These are phyloP conservation scores for Ophion costatus DNA, from an alignment of 2,888 invertebrate species.

Conservation along the genomic window DNA sequence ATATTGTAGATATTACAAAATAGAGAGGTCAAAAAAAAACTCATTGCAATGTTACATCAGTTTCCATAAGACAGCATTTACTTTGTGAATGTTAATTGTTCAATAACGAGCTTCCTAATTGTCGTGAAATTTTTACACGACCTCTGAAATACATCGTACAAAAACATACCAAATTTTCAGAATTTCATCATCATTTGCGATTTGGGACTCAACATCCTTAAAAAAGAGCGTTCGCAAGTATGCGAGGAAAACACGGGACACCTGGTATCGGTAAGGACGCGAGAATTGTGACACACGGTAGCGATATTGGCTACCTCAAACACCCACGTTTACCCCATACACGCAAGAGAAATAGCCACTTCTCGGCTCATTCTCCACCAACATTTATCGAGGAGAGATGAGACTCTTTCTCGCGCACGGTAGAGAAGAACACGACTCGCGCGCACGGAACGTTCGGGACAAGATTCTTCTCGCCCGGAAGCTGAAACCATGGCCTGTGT, in stretches of 20 bases:
- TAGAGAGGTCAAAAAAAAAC: no score
- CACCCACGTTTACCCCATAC: slow-evolving; percentile 58
- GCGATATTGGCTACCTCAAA: slow-evolving; percentile 51
- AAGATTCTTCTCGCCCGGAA: slow-evolving; percentile 52
- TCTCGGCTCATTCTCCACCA: slow-evolving; percentile 52
- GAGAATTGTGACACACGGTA: slow-evolving; percentile 31
- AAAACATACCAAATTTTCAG: no score
- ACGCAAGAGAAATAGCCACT: slow-evolving; percentile 57
- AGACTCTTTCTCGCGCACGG: slow-evolving; percentile 26
- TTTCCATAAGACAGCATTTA: no score
- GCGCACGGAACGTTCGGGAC: slow-evolving; percentile 30
- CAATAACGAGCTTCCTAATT: no score
- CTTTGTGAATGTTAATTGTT: no score
- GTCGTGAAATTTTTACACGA: no score
- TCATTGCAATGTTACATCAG: no score
- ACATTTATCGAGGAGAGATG: slow-evolving; percentile 49
- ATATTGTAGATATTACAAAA: no score
- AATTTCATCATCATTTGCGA: no score
- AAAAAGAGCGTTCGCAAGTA: slow-evolving; percentile 11
- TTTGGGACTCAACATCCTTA: no score
- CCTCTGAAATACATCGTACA: no score
- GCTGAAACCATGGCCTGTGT: slow-evolving; percentile 43
- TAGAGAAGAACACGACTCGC: slow-evolving; percentile 25
- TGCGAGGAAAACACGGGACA: slow-evolving; percentile 31
- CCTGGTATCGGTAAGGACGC: slow-evolving; percentile 39